Conservation (phyloP, 2,797 vertebrate species). For the Diplodus sargus region DNA sequence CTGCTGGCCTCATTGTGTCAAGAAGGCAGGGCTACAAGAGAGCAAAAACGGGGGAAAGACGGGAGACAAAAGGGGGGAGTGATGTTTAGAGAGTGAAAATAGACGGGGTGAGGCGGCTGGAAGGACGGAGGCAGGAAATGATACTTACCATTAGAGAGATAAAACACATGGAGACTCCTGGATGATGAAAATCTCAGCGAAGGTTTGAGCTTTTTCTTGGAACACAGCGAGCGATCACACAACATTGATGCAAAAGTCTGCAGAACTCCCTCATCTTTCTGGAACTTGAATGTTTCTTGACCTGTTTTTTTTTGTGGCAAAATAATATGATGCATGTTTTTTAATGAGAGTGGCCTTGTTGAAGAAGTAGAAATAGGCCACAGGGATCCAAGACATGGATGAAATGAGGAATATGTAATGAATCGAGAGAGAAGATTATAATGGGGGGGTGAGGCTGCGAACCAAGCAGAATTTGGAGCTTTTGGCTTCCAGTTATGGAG, state of each 20-base stretch:
- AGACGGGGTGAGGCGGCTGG: neutral
- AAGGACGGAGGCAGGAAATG: neutral
- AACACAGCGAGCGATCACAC: neutral
- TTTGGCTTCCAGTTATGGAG: too few relatives aligned
- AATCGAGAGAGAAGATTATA: neutral
- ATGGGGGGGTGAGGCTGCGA: too few relatives aligned
- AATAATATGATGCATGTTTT: slow-evolving; percentile 3
- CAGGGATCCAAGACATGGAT: neutral
- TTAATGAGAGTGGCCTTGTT: slow-evolving; percentile 4
- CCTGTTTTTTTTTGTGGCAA: neutral
- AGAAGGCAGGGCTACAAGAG: slow-evolving; percentile 21
- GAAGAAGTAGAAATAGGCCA: neutral
- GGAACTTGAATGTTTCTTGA: neutral
- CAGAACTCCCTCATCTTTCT: neutral
- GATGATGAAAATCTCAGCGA: neutral
- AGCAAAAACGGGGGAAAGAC: neutral
- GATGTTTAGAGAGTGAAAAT: slow-evolving; percentile 31
- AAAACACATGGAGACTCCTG: neutral
- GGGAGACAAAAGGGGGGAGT: neutral
- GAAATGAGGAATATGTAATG: neutral
- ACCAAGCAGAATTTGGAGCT: neutral
- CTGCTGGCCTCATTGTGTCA: slow-evolving; percentile 74
- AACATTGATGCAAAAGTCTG: neutral
- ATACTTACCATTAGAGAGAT: neutral
- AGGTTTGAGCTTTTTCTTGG: neutral